Base-by-base conservation (phyloP, 2,797 vertebrate species). In the Denticeps clupeoides region DNA sequence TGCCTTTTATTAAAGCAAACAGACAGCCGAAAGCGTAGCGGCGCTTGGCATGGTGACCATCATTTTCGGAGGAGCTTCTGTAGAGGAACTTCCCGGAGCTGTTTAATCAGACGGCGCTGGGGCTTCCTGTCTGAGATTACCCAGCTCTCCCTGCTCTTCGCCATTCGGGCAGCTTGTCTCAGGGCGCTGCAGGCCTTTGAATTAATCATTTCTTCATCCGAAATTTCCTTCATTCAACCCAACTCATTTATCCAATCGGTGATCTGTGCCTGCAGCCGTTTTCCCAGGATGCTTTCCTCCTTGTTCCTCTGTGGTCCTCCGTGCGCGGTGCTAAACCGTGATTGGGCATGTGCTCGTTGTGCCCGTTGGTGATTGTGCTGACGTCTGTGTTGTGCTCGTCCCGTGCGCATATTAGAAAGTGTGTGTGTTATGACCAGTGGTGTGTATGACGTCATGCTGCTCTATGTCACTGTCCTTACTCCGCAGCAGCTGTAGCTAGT, bases 271-370 rank as follows among this genome's bases (percentile, higher is more conserved):
- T 29, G 33, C 13, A 31, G 7, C 12, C 4, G 29, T 21, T 46
- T 28, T 24, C 40, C 19, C 16, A 11, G 23, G 40, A 13, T 29
- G 33, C 22, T 49, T 52, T 59, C 59, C 45, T 54, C 49, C 46
- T 47, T 58, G 40, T 48, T 59, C 60, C 60, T 58, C 37, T 28
- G 33, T 57, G 47, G 51, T 51, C 52, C 45, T 22, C 12, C 37
- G 53, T 53, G 29, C 45, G 29, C 7, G 48, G 16, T 16, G 6
- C 26, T 9, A 25, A 28, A 15, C n/a, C n/a, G n/a, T n/a, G n/a
- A n/a, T 37, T 24, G 6, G 19, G 40, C 24, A 11, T 42, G 23
- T 15, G 29, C 25, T 16, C 5, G 8, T 49, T 40, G 26, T 49
- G 46, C 18, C 9, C 8, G 12, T 32, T 21, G 5, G 7, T 13